Base-by-base conservation (phyloP, 1,140 invertebrate genomes). In the Aphelenchoides besseyi region DNA sequence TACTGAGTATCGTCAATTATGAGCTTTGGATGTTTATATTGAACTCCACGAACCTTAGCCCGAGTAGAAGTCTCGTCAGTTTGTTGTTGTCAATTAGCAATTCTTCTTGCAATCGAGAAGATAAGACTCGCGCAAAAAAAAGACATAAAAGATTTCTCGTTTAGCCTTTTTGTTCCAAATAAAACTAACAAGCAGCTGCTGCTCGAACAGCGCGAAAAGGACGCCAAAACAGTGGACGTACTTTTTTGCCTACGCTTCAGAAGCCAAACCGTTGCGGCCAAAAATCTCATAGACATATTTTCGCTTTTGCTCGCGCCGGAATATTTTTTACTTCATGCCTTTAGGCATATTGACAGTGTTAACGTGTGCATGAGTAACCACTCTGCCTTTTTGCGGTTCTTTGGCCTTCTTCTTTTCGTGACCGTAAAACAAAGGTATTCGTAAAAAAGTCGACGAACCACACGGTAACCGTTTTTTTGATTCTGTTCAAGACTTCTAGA, bases 231-330 rank as follows among this genome's bases (percentile, higher is more conserved):
- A 23, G 41, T 12, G 12, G 41, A 23, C 41, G 41, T 48, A 48
- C 41, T 48, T 48, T 48, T 48, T 23, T 12, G 41, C 41, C 41
- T 48, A 23, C 41, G 41, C 41, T 23, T n/a, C n/a, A n/a, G 41
- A 48, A 48, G 41, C 12, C 41, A 48, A 48, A 48, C 41, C 41
- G 41, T 23, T 16, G 23, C 12, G 41, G 12, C 41, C n/a, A n/a
- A n/a, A 48, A 48, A 48, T 48, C 41, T 48, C 41, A 48, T 48
- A 48, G 12, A 23, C 41, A 48, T 48, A 48, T 48, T 48, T 48
- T 48, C 41, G 41, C 23, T 23, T 48, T 23, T 48, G 41, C 41
- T 48, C 41, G 12, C 23, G 12, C 41, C 12, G 23, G 23, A 48
- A 48, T 48, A 48, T 48, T 48, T 23, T 12, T 23, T 23, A 23